A percentile compares a stretch with the other conserved stretches of the same genome.
Evolutionary conservation across 2,113 vertebrate species (phyloP).

Genomic region (Cololabis saira): DNA sequence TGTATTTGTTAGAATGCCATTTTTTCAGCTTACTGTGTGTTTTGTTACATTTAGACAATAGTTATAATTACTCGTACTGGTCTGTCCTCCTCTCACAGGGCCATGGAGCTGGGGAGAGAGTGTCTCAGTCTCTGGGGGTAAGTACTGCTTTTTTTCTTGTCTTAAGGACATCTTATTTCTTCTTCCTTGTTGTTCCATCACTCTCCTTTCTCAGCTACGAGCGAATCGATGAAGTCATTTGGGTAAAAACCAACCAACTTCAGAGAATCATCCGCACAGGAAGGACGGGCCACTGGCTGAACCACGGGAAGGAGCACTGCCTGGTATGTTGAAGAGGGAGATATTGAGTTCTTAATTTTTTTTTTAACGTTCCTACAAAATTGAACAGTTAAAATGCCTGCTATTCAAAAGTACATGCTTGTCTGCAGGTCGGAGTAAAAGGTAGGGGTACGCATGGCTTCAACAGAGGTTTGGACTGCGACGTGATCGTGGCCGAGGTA

Average conservation of each 20-base stretch:
- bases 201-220: constrained; percentile 81
- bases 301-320: constrained; percentile 94
- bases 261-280: constrained; percentile 94
- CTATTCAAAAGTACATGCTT: constrained; percentile 10
- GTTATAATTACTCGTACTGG: no score
- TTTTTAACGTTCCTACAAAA: not conserved
- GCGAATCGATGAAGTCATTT: constrained; percentile 93
- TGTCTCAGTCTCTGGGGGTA: constrained; percentile 94
- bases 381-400: not conserved
- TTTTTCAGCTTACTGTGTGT: not conserved
- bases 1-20: no score
- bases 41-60: no score
- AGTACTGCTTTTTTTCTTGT: constrained; percentile 44
- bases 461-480: constrained; percentile 92
- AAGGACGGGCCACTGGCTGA: constrained; percentile 92
- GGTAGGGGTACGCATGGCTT: constrained; percentile 94
- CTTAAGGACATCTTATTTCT: not conserved
- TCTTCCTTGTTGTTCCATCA: not conserved
- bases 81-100: constrained; percentile 71
- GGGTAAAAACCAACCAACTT: constrained; percentile 96
- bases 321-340: constrained; percentile 76
- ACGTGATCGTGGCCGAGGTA: constrained; percentile 95
- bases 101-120: constrained; percentile 93
- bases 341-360: not conserved
- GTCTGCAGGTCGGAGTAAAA: constrained; percentile 88